Base-by-base conservation (phyloP, 2,888 invertebrate genomes). In the Drosophila limbata region DNA sequence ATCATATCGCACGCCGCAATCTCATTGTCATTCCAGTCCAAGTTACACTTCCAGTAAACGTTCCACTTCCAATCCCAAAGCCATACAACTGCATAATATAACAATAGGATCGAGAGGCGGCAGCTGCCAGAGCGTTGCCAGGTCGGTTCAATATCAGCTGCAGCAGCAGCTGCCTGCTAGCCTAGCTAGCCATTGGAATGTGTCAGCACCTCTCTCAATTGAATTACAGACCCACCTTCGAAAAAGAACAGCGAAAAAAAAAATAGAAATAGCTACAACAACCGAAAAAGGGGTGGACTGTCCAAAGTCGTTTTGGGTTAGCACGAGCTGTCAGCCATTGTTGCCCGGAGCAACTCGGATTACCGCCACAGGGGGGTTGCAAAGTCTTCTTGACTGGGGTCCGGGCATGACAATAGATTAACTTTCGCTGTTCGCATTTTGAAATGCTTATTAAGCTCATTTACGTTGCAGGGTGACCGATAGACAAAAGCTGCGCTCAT, bases 391-490 rank as follows among this genome's bases (percentile, higher is more conserved):
- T 59, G 25, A 45, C 63, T 53, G 19, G 28, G 17, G 33, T 50
- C 15, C 45, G 1, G 6, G 31, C 66, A 31, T 53, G 52, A 57
- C 59, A 64, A 69, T 69, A 77, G 63, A 63, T 76, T 77, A 65
- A 77, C 77, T 74, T 77, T 74, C 35, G 60, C 44, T 66, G 56
- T 57, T 33, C 28, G 45, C 50, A 53, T 37, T 77, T 61, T 37
- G n/a, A 64, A 69, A 63, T 64, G 77, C 67, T 74, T 71, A 74
- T 77, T 77, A 59, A 61, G 66, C 68, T 69, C 50, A 51, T 77
- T 77, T 71, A 28, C 21, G 40, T 48, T 31, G 53, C 37, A 44
- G 37, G 42, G 37, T 56, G 15, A 33, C 25, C 40, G 10, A 50
- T 64, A 67, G 48, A 64, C 53, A 59, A 73, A 70, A 73, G 40